phyloP scores from a whole-genome alignment of 2,113 vertebrate genomes.

The Mesocricetus auratus region DNA sequence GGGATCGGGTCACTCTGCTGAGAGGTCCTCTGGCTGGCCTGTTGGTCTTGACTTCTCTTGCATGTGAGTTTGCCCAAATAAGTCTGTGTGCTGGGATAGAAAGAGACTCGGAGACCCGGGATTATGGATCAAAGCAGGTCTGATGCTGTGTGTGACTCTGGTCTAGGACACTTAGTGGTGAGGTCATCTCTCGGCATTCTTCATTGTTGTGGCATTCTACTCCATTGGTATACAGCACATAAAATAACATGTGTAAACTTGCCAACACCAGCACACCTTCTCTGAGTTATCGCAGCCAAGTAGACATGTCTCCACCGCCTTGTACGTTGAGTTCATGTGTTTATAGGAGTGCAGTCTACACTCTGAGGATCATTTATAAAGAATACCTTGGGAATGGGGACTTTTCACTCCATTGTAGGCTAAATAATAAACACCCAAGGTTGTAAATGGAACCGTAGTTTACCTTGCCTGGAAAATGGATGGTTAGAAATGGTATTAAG shows the following conservation, averaged over 20 bases:
- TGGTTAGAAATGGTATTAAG: neutral
- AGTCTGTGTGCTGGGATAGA: neutral
- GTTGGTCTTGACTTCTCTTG: neutral
- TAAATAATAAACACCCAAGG: neutral
- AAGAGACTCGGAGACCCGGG: neutral
- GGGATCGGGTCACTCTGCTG: neutral
- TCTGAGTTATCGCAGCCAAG: neutral
- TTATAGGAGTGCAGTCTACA: neutral
- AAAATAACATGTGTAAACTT: neutral
- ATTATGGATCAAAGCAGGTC: neutral
- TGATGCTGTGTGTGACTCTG: neutral
- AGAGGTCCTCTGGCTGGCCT: neutral
- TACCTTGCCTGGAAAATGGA: conserved; percentile 15
- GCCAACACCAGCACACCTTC: neutral
- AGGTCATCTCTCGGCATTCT: neutral
- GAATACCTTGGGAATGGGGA: neutral
- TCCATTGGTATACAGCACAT: neutral
- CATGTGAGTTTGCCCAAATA: neutral
- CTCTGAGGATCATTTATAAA: neutral
- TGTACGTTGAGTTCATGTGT: neutral
- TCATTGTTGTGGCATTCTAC: neutral
- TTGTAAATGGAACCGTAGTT: neutral
- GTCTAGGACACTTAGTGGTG: neutral
- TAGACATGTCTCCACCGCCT: neutral
- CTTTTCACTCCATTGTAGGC: neutral